A percentile compares a stretch with the other conserved stretches of the same genome.
phyloP scores from a whole-genome alignment of 2,888 invertebrate species.

The Standfussiana lucernea region DNA sequence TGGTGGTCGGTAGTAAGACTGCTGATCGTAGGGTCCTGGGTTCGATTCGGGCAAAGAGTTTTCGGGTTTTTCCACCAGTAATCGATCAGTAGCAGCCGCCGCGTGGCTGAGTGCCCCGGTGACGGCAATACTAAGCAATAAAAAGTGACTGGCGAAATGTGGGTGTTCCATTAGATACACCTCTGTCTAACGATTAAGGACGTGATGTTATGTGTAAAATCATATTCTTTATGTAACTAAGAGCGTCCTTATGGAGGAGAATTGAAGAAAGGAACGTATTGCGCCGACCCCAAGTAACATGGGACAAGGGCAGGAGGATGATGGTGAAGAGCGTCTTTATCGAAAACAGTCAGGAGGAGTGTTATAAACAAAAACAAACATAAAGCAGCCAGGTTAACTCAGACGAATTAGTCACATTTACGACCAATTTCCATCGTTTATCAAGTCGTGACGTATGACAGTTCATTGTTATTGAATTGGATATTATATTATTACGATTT shows the following conservation, averaged over 20 bases:
- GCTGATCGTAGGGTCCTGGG: not conserved
- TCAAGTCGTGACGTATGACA: constrained; percentile 43
- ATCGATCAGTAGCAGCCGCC: not conserved
- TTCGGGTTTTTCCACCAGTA: not conserved
- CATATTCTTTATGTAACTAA: not conserved
- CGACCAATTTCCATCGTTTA: constrained; percentile 45
- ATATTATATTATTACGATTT: constrained; percentile 50
- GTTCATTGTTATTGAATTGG: constrained; percentile 49
- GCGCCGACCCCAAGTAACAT: too few species aligned
- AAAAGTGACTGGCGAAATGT: not conserved
- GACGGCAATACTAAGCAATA: too few species aligned
- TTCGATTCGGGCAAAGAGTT: not conserved
- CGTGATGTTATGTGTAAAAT: not conserved
- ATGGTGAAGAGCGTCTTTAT: too few species aligned
- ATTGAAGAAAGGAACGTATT: too few species aligned
- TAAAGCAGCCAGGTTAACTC: not conserved
- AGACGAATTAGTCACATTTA: constrained; percentile 36
- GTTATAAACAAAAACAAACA: not conserved
- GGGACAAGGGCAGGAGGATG: too few species aligned
- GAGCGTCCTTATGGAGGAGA: too few species aligned
- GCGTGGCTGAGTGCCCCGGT: not conserved
- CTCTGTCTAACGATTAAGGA: not conserved
- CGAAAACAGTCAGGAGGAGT: not conserved
- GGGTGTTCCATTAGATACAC: not conserved
- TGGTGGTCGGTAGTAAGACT: not conserved